Conservation (phyloP, 2,797 vertebrate genomes). For the Loris lydekkerianus region DNA sequence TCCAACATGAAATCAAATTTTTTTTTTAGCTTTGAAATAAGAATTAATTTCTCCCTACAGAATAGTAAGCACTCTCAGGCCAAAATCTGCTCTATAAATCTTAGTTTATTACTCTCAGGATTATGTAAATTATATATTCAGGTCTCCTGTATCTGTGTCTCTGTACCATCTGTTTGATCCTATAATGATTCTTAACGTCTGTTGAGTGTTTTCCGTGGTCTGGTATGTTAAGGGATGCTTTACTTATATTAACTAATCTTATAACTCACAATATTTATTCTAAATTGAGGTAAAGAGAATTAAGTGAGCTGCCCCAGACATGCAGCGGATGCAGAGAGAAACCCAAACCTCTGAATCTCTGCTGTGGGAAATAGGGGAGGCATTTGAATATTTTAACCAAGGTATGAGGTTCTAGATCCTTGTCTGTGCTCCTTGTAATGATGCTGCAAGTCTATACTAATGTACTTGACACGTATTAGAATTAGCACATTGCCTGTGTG, state of each 20-base stretch:
- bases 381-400: not conserved
- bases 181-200: no score
- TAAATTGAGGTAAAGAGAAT: not conserved
- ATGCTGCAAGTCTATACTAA: not conserved
- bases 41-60: not conserved
- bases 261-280: no score
- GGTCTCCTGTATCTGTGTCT: not conserved
- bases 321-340: not conserved
- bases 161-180: not conserved
- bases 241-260: not conserved
- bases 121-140: not conserved
- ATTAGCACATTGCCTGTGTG: not conserved
- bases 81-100: not conserved
- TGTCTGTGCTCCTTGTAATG: not conserved
- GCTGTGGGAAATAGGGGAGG: not conserved
- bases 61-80: not conserved
- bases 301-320: no score
- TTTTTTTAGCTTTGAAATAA: not conserved
- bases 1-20: not conserved
- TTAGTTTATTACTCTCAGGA: not conserved
- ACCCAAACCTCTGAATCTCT: no score
- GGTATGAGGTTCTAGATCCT: not conserved
- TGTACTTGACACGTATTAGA: not conserved
- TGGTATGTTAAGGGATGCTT: not conserved
- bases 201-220: rapidly evolving